Evolutionary conservation across 37 sponge, comb jelly and placozoan genomes (phyloP).

Genomic region (Ephydatia muelleri): DNA sequence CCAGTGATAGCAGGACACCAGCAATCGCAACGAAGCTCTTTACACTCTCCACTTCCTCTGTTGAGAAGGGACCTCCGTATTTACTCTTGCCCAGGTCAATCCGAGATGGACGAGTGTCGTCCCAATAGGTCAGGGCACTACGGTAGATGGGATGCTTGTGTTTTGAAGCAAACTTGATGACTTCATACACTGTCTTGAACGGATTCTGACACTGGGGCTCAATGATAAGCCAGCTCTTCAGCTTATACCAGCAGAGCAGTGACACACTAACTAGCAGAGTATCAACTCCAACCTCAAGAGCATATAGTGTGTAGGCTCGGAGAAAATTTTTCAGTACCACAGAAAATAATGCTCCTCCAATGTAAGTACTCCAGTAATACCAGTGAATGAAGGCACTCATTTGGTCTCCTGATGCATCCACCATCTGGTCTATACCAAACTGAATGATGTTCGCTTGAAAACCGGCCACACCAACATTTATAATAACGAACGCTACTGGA

Average conservation of each 20-base stretch:
- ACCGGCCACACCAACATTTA: constrained; percentile 9
- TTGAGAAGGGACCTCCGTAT: constrained; percentile 28
- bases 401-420: background rate
- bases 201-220: background rate
- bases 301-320: background rate
- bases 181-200: constrained; percentile 10
- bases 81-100: constrained; percentile 15
- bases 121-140: constrained; percentile 32
- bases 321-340: background rate
- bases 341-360: background rate
- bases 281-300: background rate
- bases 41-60: constrained; percentile 17
- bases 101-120: too few species aligned
- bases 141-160: constrained; percentile 16
- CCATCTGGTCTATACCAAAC: constrained; percentile 21
- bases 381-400: constrained; percentile 25
- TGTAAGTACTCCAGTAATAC: constrained; percentile 3
- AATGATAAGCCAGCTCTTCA: background rate
- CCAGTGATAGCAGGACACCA: too few species aligned
- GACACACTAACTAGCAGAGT: background rate
- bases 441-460: constrained; percentile 18
- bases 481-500: constrained; percentile 3
- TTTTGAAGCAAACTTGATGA: constrained; percentile 17
- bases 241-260: background rate
- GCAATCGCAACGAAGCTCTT: background rate